phyloP scores from a whole-genome alignment of 2,113 vertebrate species.

The Rhagologus leucostigma region DNA sequence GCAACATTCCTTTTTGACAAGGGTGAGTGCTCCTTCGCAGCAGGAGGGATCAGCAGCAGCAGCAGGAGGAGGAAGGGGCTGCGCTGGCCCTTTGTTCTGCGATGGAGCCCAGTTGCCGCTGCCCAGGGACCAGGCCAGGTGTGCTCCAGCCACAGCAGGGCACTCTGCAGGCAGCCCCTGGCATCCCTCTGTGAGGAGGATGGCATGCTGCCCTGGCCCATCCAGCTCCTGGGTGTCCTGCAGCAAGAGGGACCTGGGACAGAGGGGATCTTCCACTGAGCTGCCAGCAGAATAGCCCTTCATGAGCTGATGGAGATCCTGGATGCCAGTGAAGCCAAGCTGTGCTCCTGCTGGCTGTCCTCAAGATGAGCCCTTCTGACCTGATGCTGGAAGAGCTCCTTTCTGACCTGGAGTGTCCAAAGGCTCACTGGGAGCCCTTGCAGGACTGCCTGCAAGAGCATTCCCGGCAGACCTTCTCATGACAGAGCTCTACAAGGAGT shows the following conservation, averaged over 20 bases:
- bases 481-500: neutral
- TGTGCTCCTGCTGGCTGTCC: neutral
- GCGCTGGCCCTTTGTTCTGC: neutral
- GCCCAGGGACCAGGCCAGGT: neutral
- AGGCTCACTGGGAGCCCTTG: neutral
- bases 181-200: neutral
- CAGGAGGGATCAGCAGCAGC: neutral
- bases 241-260: neutral
- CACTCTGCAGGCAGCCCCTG: rapidly evolving
- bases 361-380: neutral
- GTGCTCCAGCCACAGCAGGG: neutral
- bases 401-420: neutral
- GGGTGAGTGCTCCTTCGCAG: neutral
- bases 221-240: neutral
- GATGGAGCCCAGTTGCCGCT: neutral
- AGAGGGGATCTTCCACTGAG: neutral
- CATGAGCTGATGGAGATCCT: neutral
- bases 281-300: neutral
- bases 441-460: neutral
- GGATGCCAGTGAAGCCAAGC: rapidly evolving
- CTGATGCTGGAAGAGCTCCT: neutral
- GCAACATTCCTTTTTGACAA: neutral
- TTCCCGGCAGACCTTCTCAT: neutral
- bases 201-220: neutral
- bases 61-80: neutral